These are phyloP conservation scores for Chiridota heheva DNA, from an alignment of 35 echinoderm and acorn worm species.

Conservation along the genomic window DNA sequence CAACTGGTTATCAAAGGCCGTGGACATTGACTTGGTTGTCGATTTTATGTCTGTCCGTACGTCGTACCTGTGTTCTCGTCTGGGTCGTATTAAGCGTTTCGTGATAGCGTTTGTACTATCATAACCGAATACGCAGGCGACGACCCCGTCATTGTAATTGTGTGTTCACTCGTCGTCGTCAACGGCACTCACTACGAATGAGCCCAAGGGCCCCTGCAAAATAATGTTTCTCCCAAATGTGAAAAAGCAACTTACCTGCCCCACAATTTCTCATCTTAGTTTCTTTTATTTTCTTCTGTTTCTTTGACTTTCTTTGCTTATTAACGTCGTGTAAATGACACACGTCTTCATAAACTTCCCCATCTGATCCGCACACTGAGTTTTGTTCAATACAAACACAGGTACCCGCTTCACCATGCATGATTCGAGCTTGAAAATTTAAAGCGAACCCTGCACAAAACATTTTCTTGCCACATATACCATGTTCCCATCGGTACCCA, in stretches of 20 bases:
- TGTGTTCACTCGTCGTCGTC: too few relatives aligned
- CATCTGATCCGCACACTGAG: conserved; percentile 27
- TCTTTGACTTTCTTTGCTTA: conserved; percentile 15
- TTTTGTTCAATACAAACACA: conserved; percentile 24
- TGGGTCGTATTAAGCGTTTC: too few relatives aligned
- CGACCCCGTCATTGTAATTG: too few relatives aligned
- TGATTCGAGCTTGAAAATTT: conserved; percentile 32
- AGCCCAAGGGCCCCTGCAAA: too few relatives aligned
- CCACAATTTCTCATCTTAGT: conserved; percentile 40
- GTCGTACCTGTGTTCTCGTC: too few relatives aligned
- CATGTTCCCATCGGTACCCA: conserved; percentile 29
- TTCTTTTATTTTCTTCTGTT: conserved; percentile 6
- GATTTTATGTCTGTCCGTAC: too few relatives aligned
- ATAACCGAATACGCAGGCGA: too few relatives aligned
- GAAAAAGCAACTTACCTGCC: conserved; percentile 21
- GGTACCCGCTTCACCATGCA: conserved; percentile 28
- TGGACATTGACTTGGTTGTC: too few relatives aligned
- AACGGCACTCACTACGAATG: too few relatives aligned
- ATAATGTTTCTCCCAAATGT: too few relatives aligned
- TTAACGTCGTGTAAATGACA: conserved; percentile 15
- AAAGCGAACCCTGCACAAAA: conserved; percentile 19
- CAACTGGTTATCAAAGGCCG: too few relatives aligned
- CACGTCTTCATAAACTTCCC: conserved; percentile 14
- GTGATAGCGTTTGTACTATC: too few relatives aligned
- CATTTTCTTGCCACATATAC: conserved; percentile 32